These are phyloP conservation scores for Leptosomus discolor DNA, from an alignment of 2,113 vertebrate genomes.

Conservation along the genomic window DNA sequence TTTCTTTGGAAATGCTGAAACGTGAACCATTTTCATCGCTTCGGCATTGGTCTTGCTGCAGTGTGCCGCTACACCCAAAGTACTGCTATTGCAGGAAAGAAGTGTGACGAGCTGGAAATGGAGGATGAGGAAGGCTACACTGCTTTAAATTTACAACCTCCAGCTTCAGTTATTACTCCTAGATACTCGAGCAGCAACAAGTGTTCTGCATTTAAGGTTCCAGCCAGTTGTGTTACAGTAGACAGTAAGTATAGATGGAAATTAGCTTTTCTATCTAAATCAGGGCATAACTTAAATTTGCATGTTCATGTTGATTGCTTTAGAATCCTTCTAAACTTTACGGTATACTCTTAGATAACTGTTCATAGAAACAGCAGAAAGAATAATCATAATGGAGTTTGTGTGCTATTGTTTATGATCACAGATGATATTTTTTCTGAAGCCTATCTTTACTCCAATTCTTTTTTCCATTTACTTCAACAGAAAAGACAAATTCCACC, in stretches of 20 bases:
- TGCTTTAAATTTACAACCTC: not conserved
- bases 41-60: not conserved
- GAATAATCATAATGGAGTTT: not conserved
- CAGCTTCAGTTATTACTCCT: not conserved
- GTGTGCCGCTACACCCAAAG: not conserved
- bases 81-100: not conserved
- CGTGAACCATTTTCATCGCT: not conserved
- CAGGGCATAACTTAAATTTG: not conserved
- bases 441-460: not conserved
- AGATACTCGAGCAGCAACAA: not conserved
- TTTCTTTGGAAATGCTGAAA: not conserved
- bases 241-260: not conserved
- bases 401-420: not conserved
- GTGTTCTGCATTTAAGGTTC: not conserved
- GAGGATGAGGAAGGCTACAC: slow-evolving; percentile 40
- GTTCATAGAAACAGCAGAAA: not conserved
- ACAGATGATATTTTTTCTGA: not conserved
- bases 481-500: not conserved
- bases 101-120: not conserved
- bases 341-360: not conserved
- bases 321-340: not conserved
- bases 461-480: not conserved
- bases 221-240: not conserved
- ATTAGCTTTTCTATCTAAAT: not conserved
- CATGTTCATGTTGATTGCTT: not conserved